Percentiles rank a stretch among this genome's conserved stretches.
These are phyloP conservation scores for Tarsius wallacei DNA, from an alignment of 2,797 vertebrate genomes.

Conservation along the genomic window DNA sequence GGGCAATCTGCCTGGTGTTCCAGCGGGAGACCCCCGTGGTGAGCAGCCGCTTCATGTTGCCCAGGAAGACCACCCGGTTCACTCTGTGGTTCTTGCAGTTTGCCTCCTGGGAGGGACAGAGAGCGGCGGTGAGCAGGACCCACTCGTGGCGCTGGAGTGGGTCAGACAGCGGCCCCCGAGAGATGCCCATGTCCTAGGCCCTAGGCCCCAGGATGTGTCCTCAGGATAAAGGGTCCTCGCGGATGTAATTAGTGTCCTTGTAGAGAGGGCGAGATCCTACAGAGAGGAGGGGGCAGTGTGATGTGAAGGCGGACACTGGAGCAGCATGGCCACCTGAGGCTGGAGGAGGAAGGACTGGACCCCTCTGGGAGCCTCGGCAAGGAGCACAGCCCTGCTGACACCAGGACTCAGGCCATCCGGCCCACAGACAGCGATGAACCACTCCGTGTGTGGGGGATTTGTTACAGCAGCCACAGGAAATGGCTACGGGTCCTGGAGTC, in stretches of 20 bases:
- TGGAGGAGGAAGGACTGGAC: neutral
- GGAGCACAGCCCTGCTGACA: neutral
- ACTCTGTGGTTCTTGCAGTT: conserved; percentile 98
- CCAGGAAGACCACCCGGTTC: conserved; percentile 98
- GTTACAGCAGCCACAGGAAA: neutral
- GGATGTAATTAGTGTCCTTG: neutral
- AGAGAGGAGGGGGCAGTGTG: neutral
- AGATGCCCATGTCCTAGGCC: neutral
- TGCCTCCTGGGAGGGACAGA: conserved; percentile 93
- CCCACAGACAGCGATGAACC: neutral
- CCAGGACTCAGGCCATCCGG: neutral
- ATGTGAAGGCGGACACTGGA: neutral
- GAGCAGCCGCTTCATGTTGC: conserved; percentile 96
- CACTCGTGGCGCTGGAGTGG: neutral
- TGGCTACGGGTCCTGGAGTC: no score
- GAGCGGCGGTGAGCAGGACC: neutral
- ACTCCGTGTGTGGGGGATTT: neutral
- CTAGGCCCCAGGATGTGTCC: neutral
- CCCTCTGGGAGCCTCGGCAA: neutral
- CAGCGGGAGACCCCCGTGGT: conserved; percentile 98
- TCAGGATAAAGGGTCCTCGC: neutral
- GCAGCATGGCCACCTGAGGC: neutral
- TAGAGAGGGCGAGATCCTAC: neutral
- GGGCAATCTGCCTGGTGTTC: conserved; percentile 98
- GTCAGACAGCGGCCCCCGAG: neutral